Evolutionary conservation across 2,797 vertebrate genomes (phyloP).

Genomic region (Clarias laeviceps): DNA sequence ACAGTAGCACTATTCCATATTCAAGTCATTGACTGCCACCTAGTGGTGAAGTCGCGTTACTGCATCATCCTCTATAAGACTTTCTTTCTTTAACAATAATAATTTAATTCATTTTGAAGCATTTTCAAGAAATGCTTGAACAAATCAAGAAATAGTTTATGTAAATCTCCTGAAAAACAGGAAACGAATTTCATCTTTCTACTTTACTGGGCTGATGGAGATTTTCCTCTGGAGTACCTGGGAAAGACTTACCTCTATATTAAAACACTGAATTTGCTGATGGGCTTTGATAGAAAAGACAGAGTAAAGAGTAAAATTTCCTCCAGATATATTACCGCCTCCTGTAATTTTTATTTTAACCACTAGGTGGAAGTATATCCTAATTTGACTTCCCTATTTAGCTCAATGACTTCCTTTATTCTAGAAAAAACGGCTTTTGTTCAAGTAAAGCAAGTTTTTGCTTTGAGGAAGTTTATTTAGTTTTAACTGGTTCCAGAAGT

Average conservation of each 20-base stretch:
- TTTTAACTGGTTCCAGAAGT: background rate
- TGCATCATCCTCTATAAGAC: background rate
- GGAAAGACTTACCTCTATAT: background rate
- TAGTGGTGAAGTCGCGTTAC: constrained; percentile 19
- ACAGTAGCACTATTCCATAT: background rate
- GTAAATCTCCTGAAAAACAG: background rate
- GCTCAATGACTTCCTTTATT: background rate
- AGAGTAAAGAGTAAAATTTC: background rate
- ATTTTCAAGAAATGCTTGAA: too few species aligned
- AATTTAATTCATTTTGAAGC: too few species aligned
- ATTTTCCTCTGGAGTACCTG: background rate
- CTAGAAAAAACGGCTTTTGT: too few species aligned
- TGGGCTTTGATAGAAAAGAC: background rate
- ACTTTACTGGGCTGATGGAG: background rate
- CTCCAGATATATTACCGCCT: background rate
- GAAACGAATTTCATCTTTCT: background rate
- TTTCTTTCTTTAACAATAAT: background rate
- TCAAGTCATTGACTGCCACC: constrained; percentile 16
- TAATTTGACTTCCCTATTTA: background rate
- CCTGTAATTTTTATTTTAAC: background rate
- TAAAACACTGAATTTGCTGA: background rate
- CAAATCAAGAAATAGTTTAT: background rate
- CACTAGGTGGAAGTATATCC: constrained; percentile 11
- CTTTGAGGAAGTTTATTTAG: background rate
- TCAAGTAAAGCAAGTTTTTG: background rate